Percentiles rank a stretch among this genome's conserved stretches.
Evolutionary conservation across 1,140 invertebrate genomes (phyloP).

Genomic region (Monomorium pharaonis): DNA sequence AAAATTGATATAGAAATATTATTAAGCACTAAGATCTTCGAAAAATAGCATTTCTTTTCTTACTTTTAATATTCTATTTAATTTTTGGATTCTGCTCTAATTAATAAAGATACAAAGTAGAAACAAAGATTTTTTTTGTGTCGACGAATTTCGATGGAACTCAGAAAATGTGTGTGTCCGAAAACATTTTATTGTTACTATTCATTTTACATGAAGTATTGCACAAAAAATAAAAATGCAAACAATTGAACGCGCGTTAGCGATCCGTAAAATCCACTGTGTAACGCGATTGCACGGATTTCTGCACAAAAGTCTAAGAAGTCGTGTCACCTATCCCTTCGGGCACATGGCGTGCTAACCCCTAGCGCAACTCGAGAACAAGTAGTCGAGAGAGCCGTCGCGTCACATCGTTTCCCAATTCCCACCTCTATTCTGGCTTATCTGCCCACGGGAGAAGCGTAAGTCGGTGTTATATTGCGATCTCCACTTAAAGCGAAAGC

Average conservation of each 20-base stretch:
- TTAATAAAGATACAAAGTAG: not conserved
- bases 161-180: not conserved
- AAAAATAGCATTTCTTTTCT: no score
- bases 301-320: conserved; percentile 40
- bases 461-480: conserved; percentile 64
- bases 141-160: not conserved
- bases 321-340: conserved; percentile 40
- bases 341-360: conserved; percentile 9
- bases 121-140: not conserved
- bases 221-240: not conserved
- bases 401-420: conserved; percentile 53
- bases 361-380: conserved; percentile 43
- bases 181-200: not conserved
- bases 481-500: conserved; percentile 65
- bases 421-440: conserved; percentile 60
- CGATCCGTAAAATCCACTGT: conserved; percentile 37
- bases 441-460: conserved; percentile 60
- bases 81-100: not conserved
- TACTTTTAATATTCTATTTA: not conserved
- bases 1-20: no score
- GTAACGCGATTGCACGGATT: conserved; percentile 44
- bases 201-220: not conserved
- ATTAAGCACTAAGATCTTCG: no score
- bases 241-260: conserved; percentile 1
- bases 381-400: conserved; percentile 33